A percentile compares a stretch with the other conserved stretches of the same genome.
phyloP scores from a whole-genome alignment of 92 coral and sea anemone genomes.

The Zoanthus gigantus region DNA sequence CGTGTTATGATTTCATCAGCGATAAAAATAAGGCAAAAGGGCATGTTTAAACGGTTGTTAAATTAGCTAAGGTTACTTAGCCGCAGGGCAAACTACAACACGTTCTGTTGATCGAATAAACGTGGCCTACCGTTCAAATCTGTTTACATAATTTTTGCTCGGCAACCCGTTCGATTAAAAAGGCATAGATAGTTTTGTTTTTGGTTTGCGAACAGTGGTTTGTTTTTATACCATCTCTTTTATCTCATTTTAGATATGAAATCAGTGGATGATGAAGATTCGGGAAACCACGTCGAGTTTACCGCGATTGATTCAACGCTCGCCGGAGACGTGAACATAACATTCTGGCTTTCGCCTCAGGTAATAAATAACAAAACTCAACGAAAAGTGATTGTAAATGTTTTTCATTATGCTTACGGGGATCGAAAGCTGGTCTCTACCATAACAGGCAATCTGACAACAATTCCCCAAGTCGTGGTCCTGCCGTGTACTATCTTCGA shows the following conservation, averaged over 20 bases:
- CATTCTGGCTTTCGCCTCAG: conserved; percentile 64
- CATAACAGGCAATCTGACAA: not conserved
- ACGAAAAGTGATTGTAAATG: not conserved
- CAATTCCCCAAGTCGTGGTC: conserved; percentile 44
- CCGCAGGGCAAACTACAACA: conserved; percentile 49
- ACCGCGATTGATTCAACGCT: conserved; percentile 40
- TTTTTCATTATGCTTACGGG: conserved; percentile 11
- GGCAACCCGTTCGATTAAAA: not conserved
- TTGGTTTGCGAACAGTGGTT: not conserved
- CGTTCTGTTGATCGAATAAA: not conserved
- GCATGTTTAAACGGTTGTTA: conserved; percentile 72
- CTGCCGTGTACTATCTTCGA: conserved; percentile 85
- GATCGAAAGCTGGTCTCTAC: not conserved
- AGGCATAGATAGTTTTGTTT: not conserved
- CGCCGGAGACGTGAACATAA: conserved; percentile 76
- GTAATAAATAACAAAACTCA: conserved; percentile 21
- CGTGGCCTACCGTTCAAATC: not conserved
- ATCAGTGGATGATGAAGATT: not conserved
- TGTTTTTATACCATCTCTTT: not conserved
- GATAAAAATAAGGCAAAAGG: conserved; percentile 1
- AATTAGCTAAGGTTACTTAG: conserved; percentile 50
- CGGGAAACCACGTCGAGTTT: not conserved
- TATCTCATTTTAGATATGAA: not conserved
- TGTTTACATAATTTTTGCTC: not conserved
- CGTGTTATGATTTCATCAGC: conserved; percentile 16